Percentiles rank a stretch among this genome's conserved stretches.
These are phyloP conservation scores for Dasysyrphus tricinctus DNA, from an alignment of 2,888 invertebrate species.

Conservation along the genomic window DNA sequence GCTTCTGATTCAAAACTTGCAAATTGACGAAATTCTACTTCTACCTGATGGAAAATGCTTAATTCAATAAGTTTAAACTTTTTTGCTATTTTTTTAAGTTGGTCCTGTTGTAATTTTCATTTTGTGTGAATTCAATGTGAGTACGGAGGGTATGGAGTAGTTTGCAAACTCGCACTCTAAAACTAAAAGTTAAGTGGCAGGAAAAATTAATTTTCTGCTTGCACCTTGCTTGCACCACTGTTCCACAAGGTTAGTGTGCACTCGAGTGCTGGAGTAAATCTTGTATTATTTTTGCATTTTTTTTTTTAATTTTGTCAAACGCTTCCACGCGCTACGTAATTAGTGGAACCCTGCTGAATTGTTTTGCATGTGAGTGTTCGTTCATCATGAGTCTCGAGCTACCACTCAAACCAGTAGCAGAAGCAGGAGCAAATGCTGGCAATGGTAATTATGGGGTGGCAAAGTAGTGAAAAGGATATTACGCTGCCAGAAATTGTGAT, in stretches of 20 bases:
- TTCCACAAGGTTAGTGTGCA: conserved; percentile 22
- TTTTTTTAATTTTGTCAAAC: conserved; percentile 10
- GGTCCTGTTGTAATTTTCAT: not conserved
- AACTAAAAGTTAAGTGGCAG: conserved; percentile 57
- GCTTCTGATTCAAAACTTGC: not conserved
- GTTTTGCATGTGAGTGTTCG: conserved; percentile 46
- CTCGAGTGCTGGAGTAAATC: conserved; percentile 16
- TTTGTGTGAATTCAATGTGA: not conserved
- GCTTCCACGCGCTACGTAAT: conserved; percentile 32
- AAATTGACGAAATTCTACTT: not conserved
- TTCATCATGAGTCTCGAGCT: conserved; percentile 18
- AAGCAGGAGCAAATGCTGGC: conserved; percentile 1
- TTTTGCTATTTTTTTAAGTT: conserved; percentile 15
- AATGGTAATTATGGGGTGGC: conserved; percentile 58
- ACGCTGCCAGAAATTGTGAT: conserved; percentile 48
- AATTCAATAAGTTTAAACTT: conserved; percentile 17
- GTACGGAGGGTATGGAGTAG: not conserved
- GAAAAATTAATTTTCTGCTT: conserved; percentile 48
- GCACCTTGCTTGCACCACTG: conserved; percentile 28
- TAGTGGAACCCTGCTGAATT: conserved; percentile 29
- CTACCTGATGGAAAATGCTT: conserved; percentile 28
- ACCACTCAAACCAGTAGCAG: not conserved
- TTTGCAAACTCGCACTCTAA: conserved; percentile 41
- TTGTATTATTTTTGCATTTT: conserved; percentile 21
- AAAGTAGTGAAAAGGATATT: not conserved